phyloP scores from a whole-genome alignment of 1,140 invertebrate species.

The Hylaeus volcanicus region DNA sequence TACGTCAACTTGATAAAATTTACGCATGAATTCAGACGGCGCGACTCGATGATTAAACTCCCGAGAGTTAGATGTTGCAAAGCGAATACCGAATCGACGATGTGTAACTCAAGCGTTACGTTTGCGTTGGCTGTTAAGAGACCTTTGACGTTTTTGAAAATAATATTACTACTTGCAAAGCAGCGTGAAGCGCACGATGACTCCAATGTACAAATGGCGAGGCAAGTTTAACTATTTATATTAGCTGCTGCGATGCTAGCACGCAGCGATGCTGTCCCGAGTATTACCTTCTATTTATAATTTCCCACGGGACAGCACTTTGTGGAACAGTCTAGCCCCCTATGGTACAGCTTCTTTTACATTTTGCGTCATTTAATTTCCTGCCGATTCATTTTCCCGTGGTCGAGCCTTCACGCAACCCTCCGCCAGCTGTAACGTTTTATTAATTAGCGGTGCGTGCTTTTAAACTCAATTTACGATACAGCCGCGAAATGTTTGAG shows the following conservation, averaged over 20 bases:
- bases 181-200: not conserved
- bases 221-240: constrained; percentile 36
- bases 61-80: no score
- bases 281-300: constrained; percentile 47
- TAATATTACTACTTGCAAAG: no score
- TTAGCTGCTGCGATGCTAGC: constrained; percentile 17
- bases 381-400: constrained; percentile 25
- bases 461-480: constrained; percentile 15
- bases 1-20: no score
- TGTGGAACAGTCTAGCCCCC: constrained; percentile 1
- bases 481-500: not conserved
- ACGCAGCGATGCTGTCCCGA: not conserved
- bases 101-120: no score
- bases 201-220: constrained; percentile 15
- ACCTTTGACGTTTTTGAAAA: no score
- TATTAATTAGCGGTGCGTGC: constrained; percentile 14
- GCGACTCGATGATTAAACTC: no score
- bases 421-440: not conserved
- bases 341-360: constrained; percentile 5
- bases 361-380: constrained; percentile 39
- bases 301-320: constrained; percentile 35
- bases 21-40: no score
- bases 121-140: no score
- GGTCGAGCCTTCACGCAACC: not conserved
- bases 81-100: no score